Evolutionary conservation across 2,113 vertebrate genomes (phyloP).

Genomic region (Parus major): DNA sequence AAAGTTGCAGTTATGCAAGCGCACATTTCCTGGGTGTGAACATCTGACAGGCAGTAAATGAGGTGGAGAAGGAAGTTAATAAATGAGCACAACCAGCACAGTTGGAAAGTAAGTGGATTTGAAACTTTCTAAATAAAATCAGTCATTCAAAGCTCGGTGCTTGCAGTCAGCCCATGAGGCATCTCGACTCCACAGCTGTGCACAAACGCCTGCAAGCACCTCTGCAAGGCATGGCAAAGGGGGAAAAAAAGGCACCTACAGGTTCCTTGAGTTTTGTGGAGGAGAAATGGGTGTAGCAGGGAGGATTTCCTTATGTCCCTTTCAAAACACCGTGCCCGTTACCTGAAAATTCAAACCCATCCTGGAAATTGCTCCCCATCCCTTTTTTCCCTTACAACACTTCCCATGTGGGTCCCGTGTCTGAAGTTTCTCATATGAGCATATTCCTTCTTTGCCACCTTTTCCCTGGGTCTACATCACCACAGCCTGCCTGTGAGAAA

Average conservation of each 20-base stretch:
- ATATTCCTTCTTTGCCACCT: neutral
- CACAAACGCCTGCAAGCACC: neutral
- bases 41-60: neutral
- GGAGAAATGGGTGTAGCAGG: neutral
- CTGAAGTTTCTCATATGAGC: neutral
- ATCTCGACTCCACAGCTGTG: neutral
- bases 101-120: conserved; percentile 19
- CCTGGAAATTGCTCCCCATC: neutral
- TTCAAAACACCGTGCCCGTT: neutral
- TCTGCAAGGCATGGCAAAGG: neutral
- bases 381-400: neutral
- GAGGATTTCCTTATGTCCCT: neutral
- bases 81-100: neutral
- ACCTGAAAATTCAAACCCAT: neutral
- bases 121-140: conserved; percentile 18
- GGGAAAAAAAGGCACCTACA: neutral
- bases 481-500: accelerated
- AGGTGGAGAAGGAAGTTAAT: conserved; percentile 54
- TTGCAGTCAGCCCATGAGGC: neutral
- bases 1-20: conserved; percentile 56
- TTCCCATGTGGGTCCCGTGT: too few species aligned
- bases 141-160: neutral
- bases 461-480: neutral
- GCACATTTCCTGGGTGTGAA: conserved; percentile 47
- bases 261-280: neutral